Evolutionary conservation across 1,140 invertebrate genomes (phyloP).

Genomic region (Calephelis virginiensis): DNA sequence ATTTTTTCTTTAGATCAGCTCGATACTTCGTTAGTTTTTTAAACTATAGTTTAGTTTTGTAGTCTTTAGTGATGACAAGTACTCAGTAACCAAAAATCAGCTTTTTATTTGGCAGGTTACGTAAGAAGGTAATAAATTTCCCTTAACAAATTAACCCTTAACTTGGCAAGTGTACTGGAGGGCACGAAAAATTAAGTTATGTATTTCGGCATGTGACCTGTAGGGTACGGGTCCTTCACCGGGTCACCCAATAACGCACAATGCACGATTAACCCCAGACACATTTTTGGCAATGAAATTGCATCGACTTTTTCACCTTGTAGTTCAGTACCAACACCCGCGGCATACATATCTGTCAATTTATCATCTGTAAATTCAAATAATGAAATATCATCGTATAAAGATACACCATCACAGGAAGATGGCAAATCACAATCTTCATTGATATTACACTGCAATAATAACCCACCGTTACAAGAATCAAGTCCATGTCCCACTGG

Average conservation of each 20-base stretch:
- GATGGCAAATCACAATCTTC: not conserved
- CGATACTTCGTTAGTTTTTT: too few species aligned
- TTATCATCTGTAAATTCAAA: not conserved
- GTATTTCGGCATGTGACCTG: too few species aligned
- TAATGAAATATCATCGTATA: not conserved
- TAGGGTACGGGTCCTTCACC: too few species aligned
- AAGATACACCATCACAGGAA: not conserved
- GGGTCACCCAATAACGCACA: not conserved
- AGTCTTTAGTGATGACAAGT: too few species aligned
- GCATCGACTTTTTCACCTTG: not conserved
- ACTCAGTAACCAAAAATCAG: too few species aligned
- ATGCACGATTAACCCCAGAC: not conserved
- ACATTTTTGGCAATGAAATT: not conserved
- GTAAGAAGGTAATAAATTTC: too few species aligned
- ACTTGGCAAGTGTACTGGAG: too few species aligned
- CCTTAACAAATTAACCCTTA: too few species aligned
- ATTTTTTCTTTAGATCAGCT: too few species aligned
- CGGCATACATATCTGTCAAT: not conserved
- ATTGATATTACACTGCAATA: not conserved
- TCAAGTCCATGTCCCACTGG: not conserved
- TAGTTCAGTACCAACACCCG: not conserved
- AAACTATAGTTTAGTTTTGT: too few species aligned
- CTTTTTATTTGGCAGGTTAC: too few species aligned
- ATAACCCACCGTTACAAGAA: not conserved
- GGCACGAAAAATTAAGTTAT: too few species aligned